Evolutionary conservation across 2,797 vertebrate genomes (phyloP).

Genomic region (Chaetodon trifasciatus): DNA sequence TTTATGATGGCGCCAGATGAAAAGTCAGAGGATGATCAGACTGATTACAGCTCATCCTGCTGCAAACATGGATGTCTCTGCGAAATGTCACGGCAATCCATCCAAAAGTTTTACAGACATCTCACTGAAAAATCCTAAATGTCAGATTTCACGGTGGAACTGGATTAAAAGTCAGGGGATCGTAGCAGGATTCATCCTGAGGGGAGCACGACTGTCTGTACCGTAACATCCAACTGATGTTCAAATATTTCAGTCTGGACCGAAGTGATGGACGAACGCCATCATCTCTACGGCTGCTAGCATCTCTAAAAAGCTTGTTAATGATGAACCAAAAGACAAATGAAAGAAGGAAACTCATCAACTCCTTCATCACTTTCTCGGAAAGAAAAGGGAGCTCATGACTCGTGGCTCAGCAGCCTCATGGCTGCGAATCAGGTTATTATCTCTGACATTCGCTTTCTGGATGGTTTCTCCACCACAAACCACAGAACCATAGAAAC

Average conservation of each 20-base stretch:
- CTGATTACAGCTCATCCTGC: too few species aligned
- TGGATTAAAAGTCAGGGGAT: too few species aligned
- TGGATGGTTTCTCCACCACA: slow-evolving; percentile 26
- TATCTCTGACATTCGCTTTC: slow-evolving; percentile 37
- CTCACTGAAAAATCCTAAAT: too few species aligned
- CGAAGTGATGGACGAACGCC: background rate
- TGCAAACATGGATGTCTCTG: too few species aligned
- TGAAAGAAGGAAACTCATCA: too few species aligned
- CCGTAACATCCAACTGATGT: too few species aligned
- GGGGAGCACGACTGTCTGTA: too few species aligned
- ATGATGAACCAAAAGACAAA: too few species aligned
- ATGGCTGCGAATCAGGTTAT: slow-evolving; percentile 16
- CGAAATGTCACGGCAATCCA: background rate
- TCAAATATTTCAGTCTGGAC: background rate
- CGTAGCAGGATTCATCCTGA: too few species aligned
- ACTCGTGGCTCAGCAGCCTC: background rate
- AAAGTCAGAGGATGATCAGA: too few species aligned
- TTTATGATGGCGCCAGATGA: too few species aligned
- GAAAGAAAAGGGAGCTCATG: slow-evolving; percentile 6
- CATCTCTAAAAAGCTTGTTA: background rate
- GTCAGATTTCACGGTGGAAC: too few species aligned
- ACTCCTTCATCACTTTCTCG: background rate
- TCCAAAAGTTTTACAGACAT: background rate
- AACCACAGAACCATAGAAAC: slow-evolving; percentile 33
- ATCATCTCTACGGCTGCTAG: background rate